Conservation (phyloP, 2,888 invertebrate species). For the Aphrophora alni region DNA sequence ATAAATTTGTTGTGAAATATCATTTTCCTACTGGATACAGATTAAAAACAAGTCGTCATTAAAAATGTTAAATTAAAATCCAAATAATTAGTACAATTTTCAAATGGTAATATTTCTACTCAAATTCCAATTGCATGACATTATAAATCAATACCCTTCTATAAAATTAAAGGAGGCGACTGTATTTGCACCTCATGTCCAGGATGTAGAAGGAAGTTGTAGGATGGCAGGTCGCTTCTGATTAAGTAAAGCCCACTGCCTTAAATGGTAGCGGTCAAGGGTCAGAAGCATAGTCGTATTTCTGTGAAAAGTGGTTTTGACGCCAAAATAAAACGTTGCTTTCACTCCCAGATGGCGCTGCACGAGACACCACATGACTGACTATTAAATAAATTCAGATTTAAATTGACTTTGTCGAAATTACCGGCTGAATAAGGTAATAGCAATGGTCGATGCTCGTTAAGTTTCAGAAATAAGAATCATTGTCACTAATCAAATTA, state of each 20-base stretch:
- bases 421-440: slow-evolving; percentile 4
- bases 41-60: too few species aligned
- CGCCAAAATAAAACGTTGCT: neutral
- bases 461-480: neutral
- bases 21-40: too few species aligned
- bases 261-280: neutral
- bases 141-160: too few species aligned
- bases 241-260: neutral
- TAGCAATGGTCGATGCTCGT: neutral
- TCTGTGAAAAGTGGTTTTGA: slow-evolving; percentile 9
- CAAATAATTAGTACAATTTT: too few species aligned
- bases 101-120: too few species aligned
- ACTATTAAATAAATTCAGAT: slow-evolving; percentile 3
- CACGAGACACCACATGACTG: neutral
- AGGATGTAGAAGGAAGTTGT: too few species aligned
- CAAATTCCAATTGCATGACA: too few species aligned
- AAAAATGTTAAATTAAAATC: too few species aligned
- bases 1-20: too few species aligned
- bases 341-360: neutral
- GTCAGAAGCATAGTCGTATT: neutral
- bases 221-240: neutral
- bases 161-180: too few species aligned
- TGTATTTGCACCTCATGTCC: too few species aligned
- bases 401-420: neutral
- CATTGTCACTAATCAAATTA: neutral